These are phyloP conservation scores for Crocodylus rhombifer DNA, from an alignment of 2,797 vertebrate species.

Conservation along the genomic window DNA sequence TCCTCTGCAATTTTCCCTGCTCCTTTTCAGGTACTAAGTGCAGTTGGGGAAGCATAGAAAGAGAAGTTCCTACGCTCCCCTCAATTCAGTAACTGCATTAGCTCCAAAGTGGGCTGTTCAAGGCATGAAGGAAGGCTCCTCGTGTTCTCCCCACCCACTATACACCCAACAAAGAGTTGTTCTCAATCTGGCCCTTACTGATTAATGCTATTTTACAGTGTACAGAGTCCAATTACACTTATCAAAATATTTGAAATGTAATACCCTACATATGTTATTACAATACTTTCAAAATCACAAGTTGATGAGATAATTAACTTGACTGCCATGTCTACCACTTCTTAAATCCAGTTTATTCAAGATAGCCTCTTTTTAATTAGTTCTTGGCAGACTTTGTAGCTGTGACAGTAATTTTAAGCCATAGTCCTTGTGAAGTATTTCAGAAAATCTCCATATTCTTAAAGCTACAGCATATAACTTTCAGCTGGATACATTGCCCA, in stretches of 20 bases:
- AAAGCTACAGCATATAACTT: constrained; percentile 48
- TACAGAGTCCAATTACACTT: not conserved
- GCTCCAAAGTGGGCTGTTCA: not conserved
- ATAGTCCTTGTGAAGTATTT: constrained; percentile 40
- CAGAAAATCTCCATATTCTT: constrained; percentile 16
- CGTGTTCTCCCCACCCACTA: not conserved
- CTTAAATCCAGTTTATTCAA: constrained; percentile 33
- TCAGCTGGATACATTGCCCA: not conserved
- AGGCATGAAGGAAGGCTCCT: not conserved
- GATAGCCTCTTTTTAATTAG: constrained; percentile 71
- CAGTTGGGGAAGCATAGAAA: not conserved
- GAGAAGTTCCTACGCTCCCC: not conserved
- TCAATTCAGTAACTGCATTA: not conserved
- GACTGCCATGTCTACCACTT: not conserved
- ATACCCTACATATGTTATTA: not conserved
- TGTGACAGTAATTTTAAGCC: constrained; percentile 49
- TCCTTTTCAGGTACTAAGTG: not conserved
- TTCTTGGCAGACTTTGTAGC: constrained; percentile 53
- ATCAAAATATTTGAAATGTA: constrained; percentile 8
- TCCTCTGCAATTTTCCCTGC: not conserved
- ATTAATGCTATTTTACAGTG: not conserved
- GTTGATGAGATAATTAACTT: constrained; percentile 58
- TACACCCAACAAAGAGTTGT: not conserved
- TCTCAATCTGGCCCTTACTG: not conserved
- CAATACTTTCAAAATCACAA: constrained; percentile 26